Evolutionary conservation across 1,140 invertebrate genomes (phyloP).

Genomic region (Tyrophagus putrescentiae): DNA sequence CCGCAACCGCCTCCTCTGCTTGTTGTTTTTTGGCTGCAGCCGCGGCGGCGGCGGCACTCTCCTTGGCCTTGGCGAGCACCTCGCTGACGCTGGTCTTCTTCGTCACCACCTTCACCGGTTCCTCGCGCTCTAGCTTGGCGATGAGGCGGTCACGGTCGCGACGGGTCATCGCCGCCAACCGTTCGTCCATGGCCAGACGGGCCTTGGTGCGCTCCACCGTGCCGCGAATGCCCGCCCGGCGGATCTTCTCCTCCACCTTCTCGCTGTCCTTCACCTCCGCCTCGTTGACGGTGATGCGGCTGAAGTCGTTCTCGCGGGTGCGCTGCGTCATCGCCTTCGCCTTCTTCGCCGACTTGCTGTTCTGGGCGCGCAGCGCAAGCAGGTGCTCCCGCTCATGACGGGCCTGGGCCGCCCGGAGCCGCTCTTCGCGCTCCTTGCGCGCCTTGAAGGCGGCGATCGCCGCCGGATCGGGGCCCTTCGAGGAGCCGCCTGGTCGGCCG

Average conservation of each 20-base stretch:
- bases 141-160: neutral
- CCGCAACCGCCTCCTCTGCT: neutral
- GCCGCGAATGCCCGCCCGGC: slow-evolving; percentile 26
- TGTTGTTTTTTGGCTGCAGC: neutral
- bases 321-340: slow-evolving; percentile 51
- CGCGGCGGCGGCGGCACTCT: too few relatives aligned
- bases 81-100: neutral
- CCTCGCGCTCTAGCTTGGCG: neutral
- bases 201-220: slow-evolving; percentile 43
- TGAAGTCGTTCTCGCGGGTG: slow-evolving; percentile 62
- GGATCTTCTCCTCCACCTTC: slow-evolving; percentile 24
- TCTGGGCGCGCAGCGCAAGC: slow-evolving; percentile 51
- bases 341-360: slow-evolving; percentile 42
- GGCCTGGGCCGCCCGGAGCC: slow-evolving; percentile 30
- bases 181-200: slow-evolving; percentile 39
- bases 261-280: slow-evolving; percentile 34
- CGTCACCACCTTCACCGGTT: neutral
- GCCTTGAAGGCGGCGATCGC: slow-evolving; percentile 16
- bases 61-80: neutral
- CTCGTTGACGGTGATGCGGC: slow-evolving; percentile 55
- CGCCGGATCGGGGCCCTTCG: neutral
- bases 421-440: slow-evolving; percentile 10
- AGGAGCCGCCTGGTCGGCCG: neutral
- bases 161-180: slow-evolving; percentile 33
- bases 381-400: slow-evolving; percentile 36